Conservation (phyloP, 2,888 invertebrate genomes). For the Plagodis dolabraria region DNA sequence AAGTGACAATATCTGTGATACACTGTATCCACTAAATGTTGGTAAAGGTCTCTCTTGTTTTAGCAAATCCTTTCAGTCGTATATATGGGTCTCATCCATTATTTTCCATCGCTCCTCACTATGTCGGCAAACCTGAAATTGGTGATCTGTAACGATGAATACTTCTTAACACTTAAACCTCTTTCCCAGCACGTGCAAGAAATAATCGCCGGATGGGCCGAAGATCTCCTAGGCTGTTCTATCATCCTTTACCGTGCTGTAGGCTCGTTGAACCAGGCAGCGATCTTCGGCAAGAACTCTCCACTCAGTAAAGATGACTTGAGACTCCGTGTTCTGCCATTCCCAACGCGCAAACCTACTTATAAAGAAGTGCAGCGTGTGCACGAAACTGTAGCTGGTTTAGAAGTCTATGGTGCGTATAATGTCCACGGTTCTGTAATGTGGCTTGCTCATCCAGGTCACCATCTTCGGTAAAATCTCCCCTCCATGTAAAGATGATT, state of each 20-base stretch:
- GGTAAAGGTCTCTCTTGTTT: too few species aligned
- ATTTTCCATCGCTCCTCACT: too few species aligned
- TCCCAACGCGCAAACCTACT: constrained; percentile 92
- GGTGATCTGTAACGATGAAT: too few species aligned
- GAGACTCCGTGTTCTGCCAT: constrained; percentile 89
- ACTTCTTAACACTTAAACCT: too few species aligned
- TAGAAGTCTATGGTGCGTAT: constrained; percentile 87
- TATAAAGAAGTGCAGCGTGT: constrained; percentile 92
- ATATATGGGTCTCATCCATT: too few species aligned
- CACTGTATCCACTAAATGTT: too few species aligned
- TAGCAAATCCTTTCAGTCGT: too few species aligned
- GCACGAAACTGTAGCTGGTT: constrained; percentile 87
- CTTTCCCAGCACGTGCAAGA: constrained; percentile 89
- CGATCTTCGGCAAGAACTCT: constrained; percentile 91
- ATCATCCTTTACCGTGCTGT: constrained; percentile 91
- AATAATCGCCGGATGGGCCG: constrained; percentile 88
- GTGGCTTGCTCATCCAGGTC: constrained; percentile 86
- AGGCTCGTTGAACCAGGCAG: constrained; percentile 88
- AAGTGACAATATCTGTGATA: too few species aligned
- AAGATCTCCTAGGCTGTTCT: constrained; percentile 87
- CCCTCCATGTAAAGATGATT: constrained; percentile 87
- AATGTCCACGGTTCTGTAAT: background rate
- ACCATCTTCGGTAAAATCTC: constrained; percentile 91
- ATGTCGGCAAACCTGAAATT: too few species aligned
- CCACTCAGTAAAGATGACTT: constrained; percentile 86